Base-by-base conservation (phyloP, 2,113 vertebrate species). In the Haliaeetus leucogaster region DNA sequence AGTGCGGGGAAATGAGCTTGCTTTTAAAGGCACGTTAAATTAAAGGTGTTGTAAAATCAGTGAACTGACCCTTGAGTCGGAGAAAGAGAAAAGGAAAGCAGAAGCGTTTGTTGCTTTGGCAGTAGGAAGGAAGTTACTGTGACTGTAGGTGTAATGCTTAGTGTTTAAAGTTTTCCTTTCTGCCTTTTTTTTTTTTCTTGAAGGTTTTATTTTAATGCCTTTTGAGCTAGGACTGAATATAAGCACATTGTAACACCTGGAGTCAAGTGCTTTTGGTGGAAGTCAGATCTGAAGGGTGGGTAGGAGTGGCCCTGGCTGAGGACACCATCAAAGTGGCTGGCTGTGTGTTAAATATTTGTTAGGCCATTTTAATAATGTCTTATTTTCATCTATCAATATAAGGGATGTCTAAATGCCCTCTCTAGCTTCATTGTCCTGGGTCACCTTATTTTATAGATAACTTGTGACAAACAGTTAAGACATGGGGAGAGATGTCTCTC, bases 111-210 rank as follows among this genome's bases (percentile, higher is more conserved):
- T 38, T 2, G 2, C 40, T 34, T 76, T 38, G 34, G 25, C 0
- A 0, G 23, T 4, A 0, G 40, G n/a, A 84, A 63, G 65, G 25
- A 77, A 77, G 14, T 43, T 68, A 22, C 32, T 0, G 2, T 62
- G 56, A 67, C 14, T 67, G 4, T 6, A 59, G 22, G 14, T 53
- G 8, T 45, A 19, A 58, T 66, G 74, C 19, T 36, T 45, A 16
- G 7, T 14, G 15, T 42, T 83, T 29, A 7, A 70, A 4, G 2
- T 45, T 85, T 52, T 71, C 30, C 21, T 81, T 61, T 53, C 7
- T 71, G 29, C 1, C 4, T 29, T 32, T 23, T 16, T 11, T 23
- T 16, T 11, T 34, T 16, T 25, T 1, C 8, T 26, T 19, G 1
- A 66, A 42, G 3, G 17, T 43, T 86, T 79, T 76, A 7, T 43